Evolutionary conservation across 2,113 vertebrate species (phyloP).

Genomic region (Lamprotornis superbus): DNA sequence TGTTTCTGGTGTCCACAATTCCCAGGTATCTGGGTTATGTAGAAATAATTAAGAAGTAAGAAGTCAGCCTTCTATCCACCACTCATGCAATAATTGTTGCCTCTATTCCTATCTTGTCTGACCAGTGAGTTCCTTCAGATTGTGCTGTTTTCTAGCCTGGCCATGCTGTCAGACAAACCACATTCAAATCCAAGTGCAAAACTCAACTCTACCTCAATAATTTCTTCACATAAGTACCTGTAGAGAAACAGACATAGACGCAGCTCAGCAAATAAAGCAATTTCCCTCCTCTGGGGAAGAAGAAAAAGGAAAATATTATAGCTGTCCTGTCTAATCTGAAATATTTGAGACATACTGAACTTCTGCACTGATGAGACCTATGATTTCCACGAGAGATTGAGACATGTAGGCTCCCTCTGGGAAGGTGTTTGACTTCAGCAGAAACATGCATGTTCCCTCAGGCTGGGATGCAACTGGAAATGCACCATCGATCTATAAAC

Average conservation of each 20-base stretch:
- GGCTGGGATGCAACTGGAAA: constrained; percentile 21
- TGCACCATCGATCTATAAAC: neutral
- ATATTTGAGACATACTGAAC: constrained; percentile 43
- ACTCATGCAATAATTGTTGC: neutral
- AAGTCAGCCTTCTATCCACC: neutral
- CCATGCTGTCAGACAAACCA: neutral
- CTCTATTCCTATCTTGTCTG: neutral
- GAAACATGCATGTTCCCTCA: constrained; percentile 24
- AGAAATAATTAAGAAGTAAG: neutral
- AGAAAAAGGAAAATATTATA: constrained; percentile 24
- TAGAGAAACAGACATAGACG: neutral
- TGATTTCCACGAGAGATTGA: constrained; percentile 20
- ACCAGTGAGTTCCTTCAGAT: neutral
- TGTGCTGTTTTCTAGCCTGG: neutral
- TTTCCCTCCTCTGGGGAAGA: constrained; percentile 10
- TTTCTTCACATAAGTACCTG: neutral
- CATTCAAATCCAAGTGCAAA: neutral
- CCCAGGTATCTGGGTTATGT: neutral
- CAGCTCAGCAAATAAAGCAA: neutral
- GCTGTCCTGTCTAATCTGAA: constrained; percentile 38
- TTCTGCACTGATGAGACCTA: constrained; percentile 44
- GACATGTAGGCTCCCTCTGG: constrained; percentile 20
- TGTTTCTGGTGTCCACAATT: neutral
- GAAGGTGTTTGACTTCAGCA: constrained; percentile 27
- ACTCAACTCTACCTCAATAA: neutral